A percentile compares a stretch with the other conserved stretches of the same genome.
phyloP scores from a whole-genome alignment of 2,113 vertebrate species.

The Prunella himalayana region DNA sequence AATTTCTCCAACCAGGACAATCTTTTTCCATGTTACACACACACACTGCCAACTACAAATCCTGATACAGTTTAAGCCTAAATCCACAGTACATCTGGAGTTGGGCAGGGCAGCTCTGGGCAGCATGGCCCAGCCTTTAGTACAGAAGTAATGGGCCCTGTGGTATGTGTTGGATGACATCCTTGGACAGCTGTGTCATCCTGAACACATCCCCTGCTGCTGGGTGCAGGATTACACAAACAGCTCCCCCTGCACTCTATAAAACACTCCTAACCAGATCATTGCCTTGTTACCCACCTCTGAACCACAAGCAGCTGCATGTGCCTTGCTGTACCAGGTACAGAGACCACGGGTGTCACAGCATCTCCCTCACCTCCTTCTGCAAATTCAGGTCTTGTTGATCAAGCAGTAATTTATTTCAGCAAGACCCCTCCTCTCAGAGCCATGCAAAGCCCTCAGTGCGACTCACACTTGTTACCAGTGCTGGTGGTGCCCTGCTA shows the following conservation, averaged over 20 bases:
- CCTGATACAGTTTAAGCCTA: not conserved
- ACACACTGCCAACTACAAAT: not conserved
- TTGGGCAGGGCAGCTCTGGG: not conserved
- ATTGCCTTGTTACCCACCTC: not conserved
- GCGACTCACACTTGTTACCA: accelerated
- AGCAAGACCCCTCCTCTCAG: not conserved
- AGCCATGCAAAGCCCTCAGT: accelerated
- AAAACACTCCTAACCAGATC: not conserved
- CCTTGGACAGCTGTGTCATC: not conserved
- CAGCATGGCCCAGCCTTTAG: not conserved
- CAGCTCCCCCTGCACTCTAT: not conserved
- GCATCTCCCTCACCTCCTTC: not conserved
- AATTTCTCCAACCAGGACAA: not conserved
- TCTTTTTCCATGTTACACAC: not conserved
- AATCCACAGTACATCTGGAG: not conserved
- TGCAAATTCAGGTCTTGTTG: not conserved
- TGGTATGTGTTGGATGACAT: not conserved
- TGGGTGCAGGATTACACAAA: not conserved
- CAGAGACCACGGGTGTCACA: not conserved
- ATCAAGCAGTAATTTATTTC: not conserved
- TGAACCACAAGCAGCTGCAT: not conserved
- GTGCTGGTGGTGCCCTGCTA: not conserved
- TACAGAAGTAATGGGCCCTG: not conserved
- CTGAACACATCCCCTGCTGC: not conserved
- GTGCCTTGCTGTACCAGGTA: not conserved